A percentile compares a stretch with the other conserved stretches of the same genome.
These are phyloP conservation scores for Cantharis nigra DNA, from an alignment of 2,888 invertebrate species.

Conservation along the genomic window DNA sequence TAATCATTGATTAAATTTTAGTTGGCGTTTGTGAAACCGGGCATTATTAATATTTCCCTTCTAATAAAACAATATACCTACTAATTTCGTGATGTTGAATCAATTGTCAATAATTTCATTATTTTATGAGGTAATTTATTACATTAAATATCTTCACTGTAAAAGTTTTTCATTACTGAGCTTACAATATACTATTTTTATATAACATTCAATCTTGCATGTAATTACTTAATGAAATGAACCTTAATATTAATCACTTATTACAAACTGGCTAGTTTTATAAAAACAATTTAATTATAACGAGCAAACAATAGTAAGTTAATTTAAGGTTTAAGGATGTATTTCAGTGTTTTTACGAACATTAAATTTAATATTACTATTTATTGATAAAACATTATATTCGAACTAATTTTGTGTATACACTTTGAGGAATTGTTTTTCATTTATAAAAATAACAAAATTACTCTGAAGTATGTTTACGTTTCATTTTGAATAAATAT, in stretches of 20 bases:
- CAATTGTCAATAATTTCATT: too few relatives aligned
- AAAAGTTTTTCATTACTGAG: too few relatives aligned
- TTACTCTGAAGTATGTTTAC: neutral
- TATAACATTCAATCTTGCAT: neutral
- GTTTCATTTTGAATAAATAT: neutral
- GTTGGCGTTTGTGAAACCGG: too few relatives aligned
- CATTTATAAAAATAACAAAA: neutral
- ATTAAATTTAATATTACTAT: neutral
- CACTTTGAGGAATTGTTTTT: neutral
- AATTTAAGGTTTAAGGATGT: neutral
- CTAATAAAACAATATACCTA: too few relatives aligned
- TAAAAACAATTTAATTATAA: neutral
- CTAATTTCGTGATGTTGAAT: too few relatives aligned
- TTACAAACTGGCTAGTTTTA: neutral
- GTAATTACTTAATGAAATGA: neutral
- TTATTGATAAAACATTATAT: neutral
- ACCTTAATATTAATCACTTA: neutral
- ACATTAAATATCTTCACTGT: too few relatives aligned
- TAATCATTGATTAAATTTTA: too few relatives aligned
- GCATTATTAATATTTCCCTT: too few relatives aligned
- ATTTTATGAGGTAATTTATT: too few relatives aligned
- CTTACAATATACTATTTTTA: neutral
- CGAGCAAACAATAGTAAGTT: neutral
- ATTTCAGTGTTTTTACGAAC: neutral
- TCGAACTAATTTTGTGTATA: neutral